These are phyloP conservation scores for Sminthurides bifidus DNA, from an alignment of 1,140 invertebrate species.

Conservation along the genomic window DNA sequence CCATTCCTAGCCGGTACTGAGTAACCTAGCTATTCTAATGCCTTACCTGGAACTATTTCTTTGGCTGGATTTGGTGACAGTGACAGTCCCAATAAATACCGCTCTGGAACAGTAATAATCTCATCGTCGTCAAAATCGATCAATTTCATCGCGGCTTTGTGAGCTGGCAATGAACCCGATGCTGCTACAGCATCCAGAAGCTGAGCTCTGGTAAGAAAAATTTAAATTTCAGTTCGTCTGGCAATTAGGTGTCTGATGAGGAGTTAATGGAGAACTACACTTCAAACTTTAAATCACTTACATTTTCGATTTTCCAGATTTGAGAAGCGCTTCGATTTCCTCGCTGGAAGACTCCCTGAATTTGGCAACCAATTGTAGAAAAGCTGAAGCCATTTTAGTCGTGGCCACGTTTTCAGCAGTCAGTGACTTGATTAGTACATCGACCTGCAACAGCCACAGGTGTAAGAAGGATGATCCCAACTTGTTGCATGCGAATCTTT, in stretches of 20 bases:
- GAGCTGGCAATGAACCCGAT: conserved; percentile 50
- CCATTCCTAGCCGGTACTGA: no score
- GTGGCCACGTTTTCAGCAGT: conserved; percentile 47
- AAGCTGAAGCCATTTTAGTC: conserved; percentile 48
- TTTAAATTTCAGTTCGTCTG: not conserved
- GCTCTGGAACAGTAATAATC: conserved; percentile 48
- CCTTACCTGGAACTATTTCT: conserved; percentile 46
- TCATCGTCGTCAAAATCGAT: conserved; percentile 47
- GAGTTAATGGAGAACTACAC: conserved; percentile 12
- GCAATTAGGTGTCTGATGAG: not conserved
- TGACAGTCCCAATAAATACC: conserved; percentile 60
- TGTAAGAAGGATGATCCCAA: no score
- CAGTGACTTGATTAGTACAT: conserved; percentile 35
- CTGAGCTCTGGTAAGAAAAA: conserved; percentile 42
- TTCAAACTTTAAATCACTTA: conserved; percentile 15
- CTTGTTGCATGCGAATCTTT: no score
- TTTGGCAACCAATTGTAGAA: conserved; percentile 48
- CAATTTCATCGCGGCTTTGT: conserved; percentile 53
- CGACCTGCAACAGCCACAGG: conserved; percentile 40
- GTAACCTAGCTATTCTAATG: conserved; percentile 10
- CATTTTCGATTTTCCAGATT: conserved; percentile 30
- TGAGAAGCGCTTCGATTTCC: conserved; percentile 49
- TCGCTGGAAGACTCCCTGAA: conserved; percentile 45
- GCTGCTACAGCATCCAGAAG: conserved; percentile 57
- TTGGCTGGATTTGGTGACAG: conserved; percentile 47